Evolutionary conservation across 2,113 vertebrate genomes (phyloP).

Genomic region (Heterotilapia buettikoferi): DNA sequence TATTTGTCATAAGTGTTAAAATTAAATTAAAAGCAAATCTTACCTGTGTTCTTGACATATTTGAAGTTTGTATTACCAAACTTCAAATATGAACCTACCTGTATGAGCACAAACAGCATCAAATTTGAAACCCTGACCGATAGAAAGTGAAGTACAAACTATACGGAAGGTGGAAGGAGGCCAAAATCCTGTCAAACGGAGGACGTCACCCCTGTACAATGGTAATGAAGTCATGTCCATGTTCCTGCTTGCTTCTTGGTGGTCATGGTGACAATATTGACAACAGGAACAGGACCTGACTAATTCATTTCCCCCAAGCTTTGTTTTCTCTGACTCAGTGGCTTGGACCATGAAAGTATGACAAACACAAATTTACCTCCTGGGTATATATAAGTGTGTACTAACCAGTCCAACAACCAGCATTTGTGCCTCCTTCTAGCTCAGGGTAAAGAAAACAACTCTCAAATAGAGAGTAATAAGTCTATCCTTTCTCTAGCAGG

Average conservation of each 20-base stretch:
- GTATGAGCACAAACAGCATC: background rate
- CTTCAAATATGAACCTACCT: background rate
- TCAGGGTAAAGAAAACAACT: background rate
- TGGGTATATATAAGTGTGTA: background rate
- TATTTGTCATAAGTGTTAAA: background rate
- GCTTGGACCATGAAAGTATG: constrained; percentile 11
- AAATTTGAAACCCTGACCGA: background rate
- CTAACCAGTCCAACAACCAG: background rate
- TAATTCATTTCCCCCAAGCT: constrained; percentile 53
- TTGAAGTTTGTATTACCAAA: background rate
- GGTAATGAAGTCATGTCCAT: constrained; percentile 3
- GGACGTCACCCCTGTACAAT: background rate
- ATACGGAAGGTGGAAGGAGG: background rate
- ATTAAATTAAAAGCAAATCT: background rate
- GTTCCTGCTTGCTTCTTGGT: constrained; percentile 17
- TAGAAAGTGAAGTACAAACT: background rate
- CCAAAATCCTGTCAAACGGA: background rate
- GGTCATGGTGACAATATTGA: constrained; percentile 32
- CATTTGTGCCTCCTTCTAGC: background rate
- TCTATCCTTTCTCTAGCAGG: background rate
- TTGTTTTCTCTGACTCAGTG: constrained; percentile 64
- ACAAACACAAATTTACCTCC: background rate
- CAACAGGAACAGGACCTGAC: constrained; percentile 61
- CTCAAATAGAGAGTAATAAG: background rate
- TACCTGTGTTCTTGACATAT: background rate